Percentiles rank a stretch among this genome's conserved stretches.
Evolutionary conservation across 2,113 vertebrate genomes (phyloP).

Genomic region (Nycticryphes semicollaris): DNA sequence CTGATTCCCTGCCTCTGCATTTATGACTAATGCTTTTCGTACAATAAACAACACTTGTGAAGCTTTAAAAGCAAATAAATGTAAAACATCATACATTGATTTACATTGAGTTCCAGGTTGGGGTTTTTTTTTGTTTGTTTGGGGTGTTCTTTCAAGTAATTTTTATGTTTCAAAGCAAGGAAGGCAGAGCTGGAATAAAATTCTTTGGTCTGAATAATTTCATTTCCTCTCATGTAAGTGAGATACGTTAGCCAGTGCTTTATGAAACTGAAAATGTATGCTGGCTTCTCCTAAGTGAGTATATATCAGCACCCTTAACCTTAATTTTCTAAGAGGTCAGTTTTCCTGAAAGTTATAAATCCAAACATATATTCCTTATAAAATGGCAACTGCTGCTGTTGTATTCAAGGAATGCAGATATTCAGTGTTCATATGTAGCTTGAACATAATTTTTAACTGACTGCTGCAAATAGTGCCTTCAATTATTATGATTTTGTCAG

Average conservation of each 20-base stretch:
- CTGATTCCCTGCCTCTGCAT: conserved; percentile 45
- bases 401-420: background rate
- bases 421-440: background rate
- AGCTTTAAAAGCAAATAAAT: conserved; percentile 34
- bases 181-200: background rate
- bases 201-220: conserved; percentile 3
- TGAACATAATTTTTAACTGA: background rate
- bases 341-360: background rate
- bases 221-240: background rate
- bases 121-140: background rate
- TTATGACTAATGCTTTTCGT: conserved; percentile 28
- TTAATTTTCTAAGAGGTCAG: background rate
- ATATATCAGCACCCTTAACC: background rate
- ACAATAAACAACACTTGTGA: background rate
- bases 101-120: background rate
- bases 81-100: background rate
- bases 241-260: background rate
- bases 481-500: background rate
- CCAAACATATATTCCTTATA: background rate
- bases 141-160: background rate
- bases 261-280: background rate
- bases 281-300: background rate
- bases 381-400: background rate
- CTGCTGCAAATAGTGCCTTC: background rate
- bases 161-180: background rate